Evolutionary conservation across 2,888 invertebrate genomes (phyloP).

Genomic region (Dicyrtomina minuta): DNA sequence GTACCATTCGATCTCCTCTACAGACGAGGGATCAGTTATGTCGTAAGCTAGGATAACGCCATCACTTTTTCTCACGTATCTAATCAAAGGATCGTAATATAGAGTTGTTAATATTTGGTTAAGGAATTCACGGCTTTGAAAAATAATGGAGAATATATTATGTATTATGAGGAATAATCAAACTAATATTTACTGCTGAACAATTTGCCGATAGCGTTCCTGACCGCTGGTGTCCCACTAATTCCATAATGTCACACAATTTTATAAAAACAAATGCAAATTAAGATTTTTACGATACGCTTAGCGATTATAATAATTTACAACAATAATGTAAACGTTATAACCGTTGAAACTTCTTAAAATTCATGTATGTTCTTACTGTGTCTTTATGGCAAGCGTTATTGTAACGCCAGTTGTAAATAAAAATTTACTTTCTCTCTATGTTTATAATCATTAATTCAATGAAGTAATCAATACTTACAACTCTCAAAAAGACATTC

Average conservation of each 20-base stretch:
- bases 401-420: too few species aligned
- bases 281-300: neutral
- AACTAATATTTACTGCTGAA: slow-evolving; percentile 16
- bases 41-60: slow-evolving; percentile 22
- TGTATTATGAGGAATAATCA: too few species aligned
- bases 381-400: too few species aligned
- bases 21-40: slow-evolving; percentile 10
- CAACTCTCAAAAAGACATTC: slow-evolving; percentile 17
- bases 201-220: slow-evolving; percentile 7
- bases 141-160: too few species aligned
- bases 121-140: too few species aligned
- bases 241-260: neutral
- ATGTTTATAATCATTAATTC: too few species aligned
- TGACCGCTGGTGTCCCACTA: slow-evolving; percentile 23
- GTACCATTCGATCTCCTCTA: slow-evolving; percentile 10
- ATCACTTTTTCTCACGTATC: slow-evolving; percentile 13
- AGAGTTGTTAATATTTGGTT: too few species aligned
- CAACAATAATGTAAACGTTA: neutral
- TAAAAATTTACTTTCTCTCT: too few species aligned
- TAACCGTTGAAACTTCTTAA: too few species aligned
- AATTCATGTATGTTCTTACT: too few species aligned
- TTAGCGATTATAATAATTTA: neutral
- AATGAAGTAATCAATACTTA: too few species aligned
- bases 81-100: too few species aligned
- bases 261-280: neutral